phyloP scores from a whole-genome alignment of 1,140 invertebrate species.

The Diorhabda elongata region DNA sequence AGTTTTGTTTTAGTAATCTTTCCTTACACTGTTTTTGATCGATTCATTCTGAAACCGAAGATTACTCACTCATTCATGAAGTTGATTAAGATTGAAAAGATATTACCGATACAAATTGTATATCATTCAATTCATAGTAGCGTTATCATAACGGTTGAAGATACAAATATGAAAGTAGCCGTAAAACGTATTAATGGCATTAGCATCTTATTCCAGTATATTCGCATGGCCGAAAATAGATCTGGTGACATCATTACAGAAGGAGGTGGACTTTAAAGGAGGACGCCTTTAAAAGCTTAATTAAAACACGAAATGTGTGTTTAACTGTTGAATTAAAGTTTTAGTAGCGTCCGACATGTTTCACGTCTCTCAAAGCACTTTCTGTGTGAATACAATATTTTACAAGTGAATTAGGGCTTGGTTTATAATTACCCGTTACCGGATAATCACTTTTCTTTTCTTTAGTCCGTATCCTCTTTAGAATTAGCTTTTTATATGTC shows the following conservation, averaged over 20 bases:
- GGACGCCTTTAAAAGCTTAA: constrained; percentile 39
- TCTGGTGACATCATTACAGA: constrained; percentile 28
- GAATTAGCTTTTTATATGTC: background rate
- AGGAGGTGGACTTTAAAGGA: constrained; percentile 24
- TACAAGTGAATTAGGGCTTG: constrained; percentile 6
- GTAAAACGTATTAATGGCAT: too few species aligned
- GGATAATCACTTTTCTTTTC: background rate
- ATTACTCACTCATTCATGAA: too few species aligned
- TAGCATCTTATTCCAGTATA: background rate
- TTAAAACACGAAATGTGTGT: constrained; percentile 42
- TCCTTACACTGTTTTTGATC: too few species aligned
- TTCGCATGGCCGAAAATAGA: background rate
- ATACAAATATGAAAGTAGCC: too few species aligned
- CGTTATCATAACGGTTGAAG: too few species aligned
- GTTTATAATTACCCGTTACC: constrained; percentile 2
- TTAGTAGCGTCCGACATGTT: constrained; percentile 22
- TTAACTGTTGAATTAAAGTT: constrained; percentile 37
- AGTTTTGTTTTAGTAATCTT: too few species aligned
- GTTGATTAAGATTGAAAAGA: too few species aligned
- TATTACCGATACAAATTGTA: too few species aligned
- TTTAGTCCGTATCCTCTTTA: background rate
- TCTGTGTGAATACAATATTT: constrained; percentile 9
- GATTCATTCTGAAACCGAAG: too few species aligned
- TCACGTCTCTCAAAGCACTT: constrained; percentile 14
- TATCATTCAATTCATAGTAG: too few species aligned